Evolutionary conservation across 2,113 vertebrate genomes (phyloP), one percentile per base, ranked within the genome.

Genomic region (Perca schrenkii): DNA sequence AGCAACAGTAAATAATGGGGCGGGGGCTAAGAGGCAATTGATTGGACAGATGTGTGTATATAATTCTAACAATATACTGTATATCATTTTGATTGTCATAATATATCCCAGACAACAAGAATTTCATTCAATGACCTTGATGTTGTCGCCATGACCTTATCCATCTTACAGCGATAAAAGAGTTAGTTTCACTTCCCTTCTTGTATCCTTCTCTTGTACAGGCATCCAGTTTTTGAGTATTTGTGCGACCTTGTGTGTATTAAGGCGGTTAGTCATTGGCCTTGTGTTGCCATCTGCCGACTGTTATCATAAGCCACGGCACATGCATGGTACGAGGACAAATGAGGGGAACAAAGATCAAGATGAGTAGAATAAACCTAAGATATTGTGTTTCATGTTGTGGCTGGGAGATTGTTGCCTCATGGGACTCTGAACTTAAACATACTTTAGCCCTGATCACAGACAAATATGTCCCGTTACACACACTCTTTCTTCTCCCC

Each of bases 221-320:
- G n/a, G 6, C 17, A 68, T 62, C 62, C 50, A 66, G 31, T n/a
- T 31, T 43, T 52, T 5, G 13, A 47, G 19, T 58, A 13, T 69
- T 65, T 74, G 15, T 63, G 31, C 2, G 7, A 34, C 53, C 8
- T 49, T 61, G 81, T 74, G 19, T 58, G 56, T 69, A 40, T 65
- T 64, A 50, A 36, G 58, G 8, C 8, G 1, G 22, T 13, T 3
- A 68, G 53, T 79, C 62, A 36, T 14, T 67, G 73, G 78, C 62
- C 69, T 82, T 84, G 82, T 85, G 75, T 63, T 84, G 22, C 46
- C 36, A 53, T 81, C 73, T 83, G 58, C 58, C 65, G 50, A 70
- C 61, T 52, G 3, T 78, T 75, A 82, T 83, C 73, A 40, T 75
- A 36, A 49, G 34, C 10, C 15, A 31, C 34, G 72, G 43, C 40